Evolutionary conservation across 2,888 invertebrate genomes (phyloP).

Genomic region (Cataglyphis rosenhaueri): DNA sequence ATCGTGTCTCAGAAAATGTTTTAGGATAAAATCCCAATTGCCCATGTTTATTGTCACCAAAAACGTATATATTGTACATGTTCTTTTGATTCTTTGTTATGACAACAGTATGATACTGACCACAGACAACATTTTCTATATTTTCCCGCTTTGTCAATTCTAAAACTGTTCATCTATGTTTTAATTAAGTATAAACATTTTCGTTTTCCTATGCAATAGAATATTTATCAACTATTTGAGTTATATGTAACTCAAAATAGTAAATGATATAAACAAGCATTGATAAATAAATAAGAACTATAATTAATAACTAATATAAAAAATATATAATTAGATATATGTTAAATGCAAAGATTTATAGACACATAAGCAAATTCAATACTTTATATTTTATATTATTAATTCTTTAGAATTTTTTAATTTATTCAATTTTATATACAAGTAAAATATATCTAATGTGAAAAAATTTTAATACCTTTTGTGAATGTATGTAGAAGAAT

Average conservation of each 20-base stretch:
- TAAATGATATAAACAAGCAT: neutral
- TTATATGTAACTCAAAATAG: neutral
- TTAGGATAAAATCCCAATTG: conserved; percentile 88
- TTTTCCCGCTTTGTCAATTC: conserved; percentile 84
- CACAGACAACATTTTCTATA: conserved; percentile 90
- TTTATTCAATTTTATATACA: neutral
- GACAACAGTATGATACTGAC: conserved; percentile 92
- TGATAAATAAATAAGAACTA: neutral
- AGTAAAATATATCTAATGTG: neutral
- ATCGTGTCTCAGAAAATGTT: conserved; percentile 87
- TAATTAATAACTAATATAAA: neutral
- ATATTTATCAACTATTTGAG: neutral
- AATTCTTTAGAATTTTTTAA: neutral
- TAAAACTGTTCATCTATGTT: conserved; percentile 83
- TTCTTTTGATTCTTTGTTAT: conserved; percentile 86
- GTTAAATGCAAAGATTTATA: neutral
- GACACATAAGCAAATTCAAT: neutral
- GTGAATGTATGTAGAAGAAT: conserved; percentile 42
- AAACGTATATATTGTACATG: conserved; percentile 87
- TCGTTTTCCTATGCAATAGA: neutral
- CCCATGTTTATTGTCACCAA: conserved; percentile 95
- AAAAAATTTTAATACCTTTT: conserved; percentile 54
- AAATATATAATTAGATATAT: neutral
- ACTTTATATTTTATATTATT: neutral
- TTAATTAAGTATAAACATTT: conserved; percentile 19